Evolutionary conservation across 2,797 vertebrate species (phyloP).

Genomic region (Pelodytes ibericus): DNA sequence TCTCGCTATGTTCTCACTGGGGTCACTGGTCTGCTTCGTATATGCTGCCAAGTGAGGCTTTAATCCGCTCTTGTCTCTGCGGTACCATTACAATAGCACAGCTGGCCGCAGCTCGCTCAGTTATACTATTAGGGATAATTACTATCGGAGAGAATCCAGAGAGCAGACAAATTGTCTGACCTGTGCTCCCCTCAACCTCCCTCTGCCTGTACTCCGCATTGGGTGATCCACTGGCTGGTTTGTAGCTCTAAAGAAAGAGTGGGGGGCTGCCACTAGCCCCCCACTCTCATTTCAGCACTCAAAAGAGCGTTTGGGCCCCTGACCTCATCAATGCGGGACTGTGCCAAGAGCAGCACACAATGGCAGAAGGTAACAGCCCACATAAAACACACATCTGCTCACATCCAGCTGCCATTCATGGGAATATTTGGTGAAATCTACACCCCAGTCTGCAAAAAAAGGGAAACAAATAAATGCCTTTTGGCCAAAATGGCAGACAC

Average conservation of each 20-base stretch:
- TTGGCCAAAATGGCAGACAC: too few species aligned
- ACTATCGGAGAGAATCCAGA: constrained; percentile 43
- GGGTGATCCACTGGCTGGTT: not conserved
- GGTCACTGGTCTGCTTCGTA: not conserved
- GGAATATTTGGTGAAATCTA: too few species aligned
- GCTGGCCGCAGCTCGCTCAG: constrained; percentile 14
- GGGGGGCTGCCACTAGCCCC: not conserved
- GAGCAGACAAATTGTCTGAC: constrained; percentile 17
- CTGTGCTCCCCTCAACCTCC: constrained; percentile 1
- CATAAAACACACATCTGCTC: too few species aligned
- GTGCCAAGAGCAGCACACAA: too few species aligned
- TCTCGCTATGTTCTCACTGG: not conserved
- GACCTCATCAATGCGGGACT: too few species aligned
- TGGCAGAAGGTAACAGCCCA: too few species aligned
- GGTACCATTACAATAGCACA: constrained; percentile 41
- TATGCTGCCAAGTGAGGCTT: constrained; percentile 5
- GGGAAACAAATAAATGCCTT: too few species aligned
- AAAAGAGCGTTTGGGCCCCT: too few species aligned
- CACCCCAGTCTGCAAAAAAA: too few species aligned
- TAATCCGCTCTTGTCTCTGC: constrained; percentile 24
- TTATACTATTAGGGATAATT: constrained; percentile 56
- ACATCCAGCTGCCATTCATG: too few species aligned
- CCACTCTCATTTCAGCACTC: too few species aligned
- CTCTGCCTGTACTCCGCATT: not conserved
- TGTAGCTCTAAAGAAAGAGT: not conserved